Percentiles rank a stretch among this genome's conserved stretches.
phyloP scores from a whole-genome alignment of 2,888 invertebrate genomes.

The Campaea margaritaria region DNA sequence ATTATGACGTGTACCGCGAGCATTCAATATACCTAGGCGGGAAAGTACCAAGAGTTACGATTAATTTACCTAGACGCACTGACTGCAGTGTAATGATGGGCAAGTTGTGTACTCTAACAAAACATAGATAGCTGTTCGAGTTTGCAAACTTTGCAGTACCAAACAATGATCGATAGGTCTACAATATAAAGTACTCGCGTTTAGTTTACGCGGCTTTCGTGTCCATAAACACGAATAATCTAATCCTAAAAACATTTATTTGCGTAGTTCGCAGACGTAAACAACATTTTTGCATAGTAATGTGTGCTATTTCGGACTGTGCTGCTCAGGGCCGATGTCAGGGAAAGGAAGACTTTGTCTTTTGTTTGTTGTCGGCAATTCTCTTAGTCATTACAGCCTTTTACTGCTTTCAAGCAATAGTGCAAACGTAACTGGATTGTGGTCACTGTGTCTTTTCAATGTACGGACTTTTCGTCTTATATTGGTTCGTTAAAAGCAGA shows the following conservation, averaged over 20 bases:
- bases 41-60: not conserved
- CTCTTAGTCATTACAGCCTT: not conserved
- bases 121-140: not conserved
- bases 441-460: too few species aligned
- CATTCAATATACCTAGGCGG: not conserved
- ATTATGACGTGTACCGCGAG: not conserved
- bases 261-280: slow-evolving; percentile 33
- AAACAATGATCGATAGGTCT: not conserved
- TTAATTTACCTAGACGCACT: not conserved
- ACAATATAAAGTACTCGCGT: slow-evolving; percentile 6
- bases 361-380: slow-evolving; percentile 22
- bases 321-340: slow-evolving; percentile 32
- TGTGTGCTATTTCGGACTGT: slow-evolving; percentile 32
- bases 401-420: too few species aligned
- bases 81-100: too few species aligned
- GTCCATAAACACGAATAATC: slow-evolving; percentile 23
- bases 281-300: slow-evolving; percentile 41
- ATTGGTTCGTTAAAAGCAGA: too few species aligned
- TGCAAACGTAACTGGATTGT: too few species aligned
- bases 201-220: slow-evolving; percentile 12
- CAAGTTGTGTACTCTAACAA: too few species aligned
- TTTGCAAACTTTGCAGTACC: too few species aligned
- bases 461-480: too few species aligned
- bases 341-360: slow-evolving; percentile 22
- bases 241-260: slow-evolving; percentile 24